These are phyloP conservation scores for Muscicapa comitata DNA, from an alignment of 2,797 vertebrate species.

Conservation along the genomic window DNA sequence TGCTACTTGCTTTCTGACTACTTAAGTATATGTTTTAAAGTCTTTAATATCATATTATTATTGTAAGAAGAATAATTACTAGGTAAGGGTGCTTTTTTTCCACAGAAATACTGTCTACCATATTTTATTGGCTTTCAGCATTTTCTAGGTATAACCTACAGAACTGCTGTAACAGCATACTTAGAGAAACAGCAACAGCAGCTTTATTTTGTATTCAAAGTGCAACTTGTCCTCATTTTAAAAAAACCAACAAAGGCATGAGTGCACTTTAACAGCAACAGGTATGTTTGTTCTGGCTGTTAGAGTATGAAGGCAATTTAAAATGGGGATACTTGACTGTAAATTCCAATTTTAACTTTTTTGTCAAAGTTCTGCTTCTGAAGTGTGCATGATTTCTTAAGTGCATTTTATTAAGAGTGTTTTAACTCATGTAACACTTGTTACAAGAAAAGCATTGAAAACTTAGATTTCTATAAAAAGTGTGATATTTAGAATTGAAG, in stretches of 20 bases:
- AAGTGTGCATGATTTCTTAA: background rate
- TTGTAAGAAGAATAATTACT: background rate
- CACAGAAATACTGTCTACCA: background rate
- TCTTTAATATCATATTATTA: background rate
- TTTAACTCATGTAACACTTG: constrained; percentile 18
- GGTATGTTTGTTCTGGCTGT: background rate
- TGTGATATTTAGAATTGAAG: constrained; percentile 25
- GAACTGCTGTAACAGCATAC: background rate
- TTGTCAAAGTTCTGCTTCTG: background rate
- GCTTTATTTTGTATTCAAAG: background rate
- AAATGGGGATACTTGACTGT: background rate
- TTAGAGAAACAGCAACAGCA: background rate
- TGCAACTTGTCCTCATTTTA: background rate
- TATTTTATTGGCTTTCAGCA: constrained; percentile 9
- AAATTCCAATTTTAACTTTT: background rate
- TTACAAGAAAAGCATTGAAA: constrained; percentile 15
- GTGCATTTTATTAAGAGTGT: background rate
- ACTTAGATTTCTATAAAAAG: background rate
- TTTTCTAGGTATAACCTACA: background rate
- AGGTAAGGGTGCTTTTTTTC: background rate
- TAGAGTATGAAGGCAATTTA: background rate
- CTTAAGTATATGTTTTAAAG: background rate
- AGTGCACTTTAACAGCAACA: background rate
- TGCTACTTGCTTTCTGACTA: background rate
- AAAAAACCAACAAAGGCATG: background rate